phyloP scores from a whole-genome alignment of 1,140 invertebrate genomes.

The Drosophila persimilis region DNA sequence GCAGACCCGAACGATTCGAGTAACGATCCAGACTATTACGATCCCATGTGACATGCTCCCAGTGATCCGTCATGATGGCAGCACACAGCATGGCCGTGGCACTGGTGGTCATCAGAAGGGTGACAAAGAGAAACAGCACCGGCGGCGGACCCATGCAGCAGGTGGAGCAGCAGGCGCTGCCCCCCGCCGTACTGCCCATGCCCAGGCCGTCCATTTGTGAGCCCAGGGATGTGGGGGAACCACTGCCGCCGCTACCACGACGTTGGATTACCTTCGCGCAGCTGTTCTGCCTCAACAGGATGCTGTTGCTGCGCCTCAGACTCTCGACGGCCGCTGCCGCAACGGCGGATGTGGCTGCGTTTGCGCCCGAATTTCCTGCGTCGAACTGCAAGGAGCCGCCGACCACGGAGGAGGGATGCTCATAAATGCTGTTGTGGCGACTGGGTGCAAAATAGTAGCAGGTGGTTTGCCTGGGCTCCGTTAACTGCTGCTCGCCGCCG shows the following conservation, averaged over 20 bases:
- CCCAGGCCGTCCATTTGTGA: constrained; percentile 76
- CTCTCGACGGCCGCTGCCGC: constrained; percentile 77
- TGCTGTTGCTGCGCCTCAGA: constrained; percentile 76
- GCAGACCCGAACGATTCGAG: constrained; percentile 83
- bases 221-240: constrained; percentile 69
- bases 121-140: constrained; percentile 79
- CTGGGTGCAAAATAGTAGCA: constrained; percentile 80
- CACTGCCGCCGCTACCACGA: constrained; percentile 58
- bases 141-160: constrained; percentile 80
- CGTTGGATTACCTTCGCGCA: constrained; percentile 77
- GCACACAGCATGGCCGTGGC: constrained; percentile 91
- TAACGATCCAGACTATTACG: constrained; percentile 84
- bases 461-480: constrained; percentile 62
- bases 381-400: constrained; percentile 79
- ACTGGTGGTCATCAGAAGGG: constrained; percentile 84
- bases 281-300: constrained; percentile 75
- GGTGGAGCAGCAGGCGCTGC: constrained; percentile 68
- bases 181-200: constrained; percentile 62
- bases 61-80: constrained; percentile 93
- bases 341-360: constrained; percentile 71
- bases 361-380: constrained; percentile 10
- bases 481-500: constrained; percentile 39
- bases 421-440: constrained; percentile 82
- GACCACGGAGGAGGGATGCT: constrained; percentile 78
- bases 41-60: constrained; percentile 92